These are phyloP conservation scores for Diplodus sargus DNA, from an alignment of 2,797 vertebrate species.

Conservation along the genomic window DNA sequence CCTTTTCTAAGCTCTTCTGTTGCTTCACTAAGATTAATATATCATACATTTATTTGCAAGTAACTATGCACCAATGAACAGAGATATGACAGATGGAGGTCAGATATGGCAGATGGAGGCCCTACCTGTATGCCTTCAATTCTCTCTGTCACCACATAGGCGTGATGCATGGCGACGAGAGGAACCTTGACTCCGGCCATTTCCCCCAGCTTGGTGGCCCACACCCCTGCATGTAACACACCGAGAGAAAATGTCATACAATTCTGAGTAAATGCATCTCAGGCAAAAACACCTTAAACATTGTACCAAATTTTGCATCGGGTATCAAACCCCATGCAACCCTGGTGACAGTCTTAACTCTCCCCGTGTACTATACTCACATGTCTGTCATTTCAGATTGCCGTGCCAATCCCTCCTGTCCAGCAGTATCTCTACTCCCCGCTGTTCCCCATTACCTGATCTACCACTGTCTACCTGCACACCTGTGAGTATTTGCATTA, in stretches of 20 bases:
- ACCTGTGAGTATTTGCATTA: neutral
- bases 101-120: neutral
- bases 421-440: neutral
- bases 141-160: conserved; percentile 96
- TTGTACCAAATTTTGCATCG: neutral
- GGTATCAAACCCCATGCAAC: neutral
- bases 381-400: neutral
- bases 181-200: conserved; percentile 96
- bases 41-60: no score
- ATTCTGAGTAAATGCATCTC: neutral
- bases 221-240: conserved; percentile 86
- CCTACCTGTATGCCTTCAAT: conserved; percentile 97
- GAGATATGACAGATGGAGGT: no score
- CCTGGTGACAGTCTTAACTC: no score
- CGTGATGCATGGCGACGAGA: conserved; percentile 94
- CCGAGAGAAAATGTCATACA: neutral
- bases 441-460: neutral
- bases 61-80: no score
- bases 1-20: no score
- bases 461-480: neutral
- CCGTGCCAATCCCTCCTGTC: neutral
- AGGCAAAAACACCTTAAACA: neutral
- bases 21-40: no score
- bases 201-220: conserved; percentile 90
- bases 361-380: neutral